Conservation (phyloP, 1,140 invertebrate species). For the Drosophila virilis region DNA sequence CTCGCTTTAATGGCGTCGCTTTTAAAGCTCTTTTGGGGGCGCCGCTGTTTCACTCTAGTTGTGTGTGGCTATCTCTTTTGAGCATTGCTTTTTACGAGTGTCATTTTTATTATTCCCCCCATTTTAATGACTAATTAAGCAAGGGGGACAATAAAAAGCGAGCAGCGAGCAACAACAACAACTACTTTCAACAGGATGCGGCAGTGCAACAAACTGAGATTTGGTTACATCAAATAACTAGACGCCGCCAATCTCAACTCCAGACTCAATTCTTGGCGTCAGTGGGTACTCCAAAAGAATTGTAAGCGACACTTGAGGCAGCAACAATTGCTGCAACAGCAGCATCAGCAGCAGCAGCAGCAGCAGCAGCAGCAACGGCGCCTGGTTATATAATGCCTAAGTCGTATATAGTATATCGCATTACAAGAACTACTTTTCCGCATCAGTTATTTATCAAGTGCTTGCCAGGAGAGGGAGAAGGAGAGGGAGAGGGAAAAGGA, state of each 20-base stretch:
- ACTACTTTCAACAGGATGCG: constrained; percentile 48
- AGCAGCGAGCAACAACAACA: neutral
- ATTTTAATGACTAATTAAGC: constrained; percentile 78
- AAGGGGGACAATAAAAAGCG: constrained; percentile 68
- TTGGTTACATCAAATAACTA: constrained; percentile 33
- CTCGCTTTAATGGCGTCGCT: constrained; percentile 75
- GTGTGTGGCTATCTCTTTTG: constrained; percentile 1
- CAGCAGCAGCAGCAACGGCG: constrained; percentile 5
- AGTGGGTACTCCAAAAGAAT: constrained; percentile 17
- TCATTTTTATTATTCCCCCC: constrained; percentile 71
- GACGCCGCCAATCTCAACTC: constrained; percentile 23
- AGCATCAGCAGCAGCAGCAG: constrained; percentile 6
- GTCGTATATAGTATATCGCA: constrained; percentile 33
- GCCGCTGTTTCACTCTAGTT: constrained; percentile 16
- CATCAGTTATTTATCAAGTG: constrained; percentile 31
- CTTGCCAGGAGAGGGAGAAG: neutral
- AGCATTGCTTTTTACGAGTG: constrained; percentile 62
- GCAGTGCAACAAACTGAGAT: constrained; percentile 16
- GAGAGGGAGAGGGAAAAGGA: neutral
- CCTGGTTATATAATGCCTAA: constrained; percentile 21
- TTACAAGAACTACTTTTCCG: constrained; percentile 51
- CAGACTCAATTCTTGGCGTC: constrained; percentile 32
- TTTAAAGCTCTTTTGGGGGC: constrained; percentile 70
- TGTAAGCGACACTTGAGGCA: constrained; percentile 42
- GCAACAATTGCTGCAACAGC: neutral